phyloP scores from a whole-genome alignment of 2,113 vertebrate species.

The Phalacrocorax aristotelis region DNA sequence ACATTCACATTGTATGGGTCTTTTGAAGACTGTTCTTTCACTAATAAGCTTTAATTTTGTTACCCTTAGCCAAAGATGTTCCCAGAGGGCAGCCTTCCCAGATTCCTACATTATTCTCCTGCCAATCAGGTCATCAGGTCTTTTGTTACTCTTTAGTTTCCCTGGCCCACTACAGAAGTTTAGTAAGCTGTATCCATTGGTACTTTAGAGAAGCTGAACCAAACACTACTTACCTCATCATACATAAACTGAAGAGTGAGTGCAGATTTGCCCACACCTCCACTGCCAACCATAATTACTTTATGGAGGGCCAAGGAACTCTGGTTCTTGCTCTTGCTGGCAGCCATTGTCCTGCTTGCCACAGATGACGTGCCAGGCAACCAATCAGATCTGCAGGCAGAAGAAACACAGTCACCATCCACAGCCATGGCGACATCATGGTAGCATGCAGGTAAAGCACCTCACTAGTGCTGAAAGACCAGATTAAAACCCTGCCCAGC shows the following conservation, averaged over 20 bases:
- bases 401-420: background rate
- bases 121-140: background rate
- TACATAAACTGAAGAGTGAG: constrained; percentile 86
- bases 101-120: background rate
- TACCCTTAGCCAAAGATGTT: background rate
- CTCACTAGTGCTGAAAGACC: background rate
- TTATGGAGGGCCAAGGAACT: constrained; percentile 83
- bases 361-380: background rate
- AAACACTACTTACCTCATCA: constrained; percentile 77
- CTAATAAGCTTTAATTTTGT: background rate
- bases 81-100: background rate
- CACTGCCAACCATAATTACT: constrained; percentile 87
- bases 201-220: background rate
- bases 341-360: constrained; percentile 72
- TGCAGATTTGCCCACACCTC: constrained; percentile 84
- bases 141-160: background rate
- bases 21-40: background rate
- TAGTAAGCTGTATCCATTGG: background rate
- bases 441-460: background rate
- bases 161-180: background rate
- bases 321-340: constrained; percentile 81
- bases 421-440: background rate
- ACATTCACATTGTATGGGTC: background rate
- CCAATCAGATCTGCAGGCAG: constrained; percentile 40
- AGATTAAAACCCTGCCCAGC: background rate